These are phyloP conservation scores for Epinephelus moara DNA, from an alignment of 2,113 vertebrate species.

Conservation along the genomic window DNA sequence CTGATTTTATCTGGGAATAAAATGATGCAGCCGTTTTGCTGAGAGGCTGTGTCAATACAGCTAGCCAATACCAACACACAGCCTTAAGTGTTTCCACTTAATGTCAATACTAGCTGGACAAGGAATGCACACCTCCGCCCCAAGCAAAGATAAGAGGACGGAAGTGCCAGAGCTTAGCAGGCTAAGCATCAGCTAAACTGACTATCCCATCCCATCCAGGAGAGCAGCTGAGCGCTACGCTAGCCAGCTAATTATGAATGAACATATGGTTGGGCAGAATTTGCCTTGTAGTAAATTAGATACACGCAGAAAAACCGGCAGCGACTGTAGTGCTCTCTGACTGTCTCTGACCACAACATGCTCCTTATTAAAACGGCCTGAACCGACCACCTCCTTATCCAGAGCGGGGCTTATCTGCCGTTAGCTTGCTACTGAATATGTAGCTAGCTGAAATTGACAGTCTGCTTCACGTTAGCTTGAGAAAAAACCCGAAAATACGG, in stretches of 20 bases:
- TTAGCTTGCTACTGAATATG: conserved; percentile 2
- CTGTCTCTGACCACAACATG: neutral
- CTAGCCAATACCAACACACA: conserved; percentile 5
- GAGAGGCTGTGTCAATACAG: conserved; percentile 38
- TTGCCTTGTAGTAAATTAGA: neutral
- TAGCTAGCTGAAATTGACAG: conserved; percentile 14
- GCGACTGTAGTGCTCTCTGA: no score
- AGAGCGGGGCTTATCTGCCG: conserved; percentile 6
- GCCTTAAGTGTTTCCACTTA: conserved; percentile 18
- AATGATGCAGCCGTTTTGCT: conserved; percentile 17
- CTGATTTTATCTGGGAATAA: neutral
- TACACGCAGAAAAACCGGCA: neutral
- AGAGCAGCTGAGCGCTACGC: neutral
- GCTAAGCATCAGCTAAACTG: conserved; percentile 73
- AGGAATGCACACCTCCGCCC: conserved; percentile 29
- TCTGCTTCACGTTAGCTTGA: conserved; percentile 12
- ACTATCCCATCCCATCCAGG: conserved; percentile 34
- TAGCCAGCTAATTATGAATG: conserved; percentile 34
- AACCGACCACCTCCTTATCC: neutral
- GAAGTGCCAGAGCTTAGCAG: conserved; percentile 73
- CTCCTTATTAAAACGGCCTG: conserved; percentile 5
- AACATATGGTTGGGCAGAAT: conserved; percentile 41
- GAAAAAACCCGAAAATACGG: neutral
- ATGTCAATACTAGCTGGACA: conserved; percentile 22
- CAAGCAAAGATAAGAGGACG: conserved; percentile 58